Evolutionary conservation across 1,140 invertebrate genomes (phyloP).

Genomic region (Zophobas morio): DNA sequence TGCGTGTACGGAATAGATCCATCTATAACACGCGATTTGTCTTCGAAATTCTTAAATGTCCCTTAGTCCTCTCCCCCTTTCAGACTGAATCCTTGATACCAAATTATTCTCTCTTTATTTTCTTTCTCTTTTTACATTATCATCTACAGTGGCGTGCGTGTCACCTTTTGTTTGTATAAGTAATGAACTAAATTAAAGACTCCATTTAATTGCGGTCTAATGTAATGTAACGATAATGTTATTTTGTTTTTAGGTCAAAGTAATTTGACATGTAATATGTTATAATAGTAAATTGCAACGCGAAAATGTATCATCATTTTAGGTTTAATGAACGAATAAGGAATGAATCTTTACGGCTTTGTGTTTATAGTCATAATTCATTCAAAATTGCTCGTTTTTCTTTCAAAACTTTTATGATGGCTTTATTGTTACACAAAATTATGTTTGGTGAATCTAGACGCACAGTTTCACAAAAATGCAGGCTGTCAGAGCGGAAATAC

Average conservation of each 20-base stretch:
- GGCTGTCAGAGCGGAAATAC: too few species aligned
- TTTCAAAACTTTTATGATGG: constrained; percentile 10
- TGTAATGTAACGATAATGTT: constrained; percentile 27
- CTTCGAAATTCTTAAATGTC: constrained; percentile 41
- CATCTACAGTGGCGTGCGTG: constrained; percentile 19
- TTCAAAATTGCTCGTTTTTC: constrained; percentile 16
- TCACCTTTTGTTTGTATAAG: constrained; percentile 1
- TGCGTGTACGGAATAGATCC: constrained; percentile 35
- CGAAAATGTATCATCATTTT: too few species aligned
- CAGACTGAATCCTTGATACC: constrained; percentile 13
- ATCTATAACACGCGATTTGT: constrained; percentile 44
- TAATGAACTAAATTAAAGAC: constrained; percentile 19
- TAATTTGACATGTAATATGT: constrained; percentile 7
- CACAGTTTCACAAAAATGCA: too few species aligned
- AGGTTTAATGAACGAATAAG: neutral
- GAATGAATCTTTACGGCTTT: constrained; percentile 8
- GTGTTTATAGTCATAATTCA: constrained; percentile 12
- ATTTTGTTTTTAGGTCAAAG: constrained; percentile 39
- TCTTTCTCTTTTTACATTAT: constrained; percentile 31
- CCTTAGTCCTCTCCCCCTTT: constrained; percentile 17
- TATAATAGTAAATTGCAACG: too few species aligned
- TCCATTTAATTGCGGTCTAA: constrained; percentile 22
- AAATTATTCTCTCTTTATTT: constrained; percentile 17
- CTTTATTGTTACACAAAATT: constrained; percentile 1
- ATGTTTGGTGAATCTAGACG: neutral